A percentile compares a stretch with the other conserved stretches of the same genome.
Evolutionary conservation across 2,113 vertebrate species (phyloP).

Genomic region (Cyphomyrus discorhynchus): DNA sequence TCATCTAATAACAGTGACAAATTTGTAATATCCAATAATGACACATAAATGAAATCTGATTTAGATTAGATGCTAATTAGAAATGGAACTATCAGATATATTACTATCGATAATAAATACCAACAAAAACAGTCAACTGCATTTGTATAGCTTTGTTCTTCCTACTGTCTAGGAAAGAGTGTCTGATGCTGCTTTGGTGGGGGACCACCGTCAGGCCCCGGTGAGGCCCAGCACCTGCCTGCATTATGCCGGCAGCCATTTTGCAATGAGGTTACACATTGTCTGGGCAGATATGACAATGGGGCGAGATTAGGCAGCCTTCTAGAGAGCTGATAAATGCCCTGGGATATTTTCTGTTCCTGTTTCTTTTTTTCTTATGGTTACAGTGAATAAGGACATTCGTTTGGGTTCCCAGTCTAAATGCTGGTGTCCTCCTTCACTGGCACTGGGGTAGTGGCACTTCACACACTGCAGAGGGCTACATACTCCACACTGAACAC

Average conservation of each 20-base stretch:
- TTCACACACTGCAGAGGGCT: neutral
- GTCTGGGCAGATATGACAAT: neutral
- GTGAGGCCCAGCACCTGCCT: neutral
- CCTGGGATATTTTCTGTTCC: neutral
- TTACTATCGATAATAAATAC: neutral
- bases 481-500: neutral
- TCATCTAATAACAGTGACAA: neutral
- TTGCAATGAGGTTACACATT: neutral
- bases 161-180: neutral
- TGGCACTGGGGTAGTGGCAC: neutral
- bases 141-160: neutral
- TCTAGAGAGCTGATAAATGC: neutral
- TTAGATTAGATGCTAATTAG: neutral
- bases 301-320: neutral
- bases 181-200: neutral
- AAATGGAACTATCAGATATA: slow-evolving; percentile 1
- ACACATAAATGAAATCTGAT: slow-evolving; percentile 1
- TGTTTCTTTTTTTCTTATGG: neutral
- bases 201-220: neutral
- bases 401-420: neutral
- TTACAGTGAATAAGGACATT: neutral
- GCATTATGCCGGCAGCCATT: neutral
- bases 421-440: neutral
- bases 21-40: slow-evolving; percentile 12
- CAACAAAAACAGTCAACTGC: neutral